A percentile compares a stretch with the other conserved stretches of the same genome.
Conservation (phyloP, 2,888 invertebrate genomes). For the Nomada lathburiana region DNA sequence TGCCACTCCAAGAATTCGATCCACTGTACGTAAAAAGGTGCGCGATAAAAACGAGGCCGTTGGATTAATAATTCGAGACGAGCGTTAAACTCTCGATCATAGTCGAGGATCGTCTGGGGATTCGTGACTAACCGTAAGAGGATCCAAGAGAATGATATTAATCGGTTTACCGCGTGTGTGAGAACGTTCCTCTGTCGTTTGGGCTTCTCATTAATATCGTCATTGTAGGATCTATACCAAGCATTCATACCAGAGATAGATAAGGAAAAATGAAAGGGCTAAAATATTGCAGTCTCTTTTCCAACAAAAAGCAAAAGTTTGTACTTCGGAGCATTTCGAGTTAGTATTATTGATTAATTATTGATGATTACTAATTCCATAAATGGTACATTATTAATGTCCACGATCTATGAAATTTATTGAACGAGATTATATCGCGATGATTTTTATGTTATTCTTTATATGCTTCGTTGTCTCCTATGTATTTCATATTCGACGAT, state of each 20-base stretch:
- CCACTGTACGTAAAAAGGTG: background rate
- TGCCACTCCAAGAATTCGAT: constrained; percentile 15
- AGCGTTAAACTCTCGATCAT: constrained; percentile 1
- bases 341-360: background rate
- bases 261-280: no score
- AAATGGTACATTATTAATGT: background rate
- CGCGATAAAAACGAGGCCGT: constrained; percentile 9
- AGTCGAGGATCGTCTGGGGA: constrained; percentile 23
- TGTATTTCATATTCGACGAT: no score
- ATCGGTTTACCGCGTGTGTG: constrained; percentile 30
- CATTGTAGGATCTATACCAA: background rate
- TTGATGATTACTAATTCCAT: background rate
- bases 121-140: constrained; percentile 16
- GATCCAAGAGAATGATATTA: constrained; percentile 30
- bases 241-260: background rate
- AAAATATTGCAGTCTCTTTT: background rate
- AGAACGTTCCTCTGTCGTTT: constrained; percentile 26
- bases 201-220: constrained; percentile 40
- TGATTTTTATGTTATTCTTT: no score
- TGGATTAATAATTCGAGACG: constrained; percentile 11
- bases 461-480: no score
- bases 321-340: no score
- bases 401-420: no score
- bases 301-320: no score
- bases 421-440: no score